Evolutionary conservation across 2,797 vertebrate genomes (phyloP).

Genomic region (Arrhamphus sclerolepis): DNA sequence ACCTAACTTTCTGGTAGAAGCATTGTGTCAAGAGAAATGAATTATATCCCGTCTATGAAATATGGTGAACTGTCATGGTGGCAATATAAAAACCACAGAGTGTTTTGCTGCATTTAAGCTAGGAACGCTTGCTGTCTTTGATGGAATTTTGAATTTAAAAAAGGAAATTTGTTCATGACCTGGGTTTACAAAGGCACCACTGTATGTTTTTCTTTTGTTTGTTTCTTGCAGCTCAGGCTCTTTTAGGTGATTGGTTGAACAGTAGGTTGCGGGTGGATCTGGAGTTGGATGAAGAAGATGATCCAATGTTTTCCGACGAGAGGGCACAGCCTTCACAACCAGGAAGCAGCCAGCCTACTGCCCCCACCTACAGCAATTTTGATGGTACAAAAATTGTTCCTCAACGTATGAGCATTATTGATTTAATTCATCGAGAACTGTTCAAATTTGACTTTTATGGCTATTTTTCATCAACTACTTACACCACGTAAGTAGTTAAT

Average conservation of each 20-base stretch:
- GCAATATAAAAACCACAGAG: no score
- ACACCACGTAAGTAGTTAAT: not conserved
- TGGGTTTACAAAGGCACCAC: no score
- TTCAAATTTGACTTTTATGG: not conserved
- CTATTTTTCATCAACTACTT: not conserved
- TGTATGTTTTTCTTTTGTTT: conserved; percentile 19
- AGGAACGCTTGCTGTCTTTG: no score
- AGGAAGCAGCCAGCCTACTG: conserved; percentile 25
- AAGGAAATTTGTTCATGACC: no score
- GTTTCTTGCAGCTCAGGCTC: conserved; percentile 82
- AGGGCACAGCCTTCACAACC: conserved; percentile 39
- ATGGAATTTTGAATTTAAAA: no score
- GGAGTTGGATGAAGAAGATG: conserved; percentile 69
- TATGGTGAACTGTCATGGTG: no score
- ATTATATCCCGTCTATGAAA: no score
- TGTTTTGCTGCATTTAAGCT: no score
- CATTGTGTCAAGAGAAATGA: no score
- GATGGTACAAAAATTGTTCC: conserved; percentile 80
- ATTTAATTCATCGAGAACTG: not conserved
- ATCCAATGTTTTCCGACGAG: conserved; percentile 37
- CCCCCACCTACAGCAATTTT: conserved; percentile 80
- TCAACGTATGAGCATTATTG: not conserved
- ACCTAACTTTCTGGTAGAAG: no score
- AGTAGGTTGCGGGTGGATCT: conserved; percentile 84
- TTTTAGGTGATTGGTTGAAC: conserved; percentile 88